Percentiles rank a stretch among this genome's conserved stretches.
Evolutionary conservation across 2,888 invertebrate species (phyloP).

Genomic region (Cryptus viduatorius): DNA sequence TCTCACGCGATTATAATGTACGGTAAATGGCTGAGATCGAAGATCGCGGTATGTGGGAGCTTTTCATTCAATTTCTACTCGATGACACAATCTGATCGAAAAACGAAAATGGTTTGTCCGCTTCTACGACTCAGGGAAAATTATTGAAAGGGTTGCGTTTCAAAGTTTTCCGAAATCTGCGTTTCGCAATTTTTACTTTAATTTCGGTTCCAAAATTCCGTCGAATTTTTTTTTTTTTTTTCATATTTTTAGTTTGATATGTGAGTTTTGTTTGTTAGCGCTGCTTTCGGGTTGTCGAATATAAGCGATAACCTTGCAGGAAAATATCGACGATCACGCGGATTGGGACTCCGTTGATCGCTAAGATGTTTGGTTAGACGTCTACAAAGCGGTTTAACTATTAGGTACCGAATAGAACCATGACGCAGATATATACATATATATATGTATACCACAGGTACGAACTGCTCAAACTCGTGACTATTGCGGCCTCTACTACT

Average conservation of each 20-base stretch:
- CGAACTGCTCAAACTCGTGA: conserved; percentile 52
- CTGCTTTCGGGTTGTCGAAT: too few relatives aligned
- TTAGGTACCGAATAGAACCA: conserved; percentile 31
- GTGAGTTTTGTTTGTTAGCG: too few relatives aligned
- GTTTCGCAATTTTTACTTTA: background rate
- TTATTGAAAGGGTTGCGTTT: background rate
- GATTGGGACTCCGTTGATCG: background rate
- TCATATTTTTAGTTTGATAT: too few relatives aligned
- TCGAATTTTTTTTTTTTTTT: too few relatives aligned
- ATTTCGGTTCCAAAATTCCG: too few relatives aligned
- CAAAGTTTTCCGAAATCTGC: background rate
- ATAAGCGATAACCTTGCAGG: too few relatives aligned
- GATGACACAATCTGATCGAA: background rate
- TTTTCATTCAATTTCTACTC: background rate
- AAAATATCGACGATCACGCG: too few relatives aligned
- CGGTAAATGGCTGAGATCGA: conserved; percentile 21
- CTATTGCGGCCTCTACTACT: conserved; percentile 60
- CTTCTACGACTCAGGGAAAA: background rate
- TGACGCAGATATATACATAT: conserved; percentile 13
- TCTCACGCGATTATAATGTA: conserved; percentile 62
- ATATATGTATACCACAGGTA: background rate
- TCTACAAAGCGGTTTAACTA: conserved; percentile 8
- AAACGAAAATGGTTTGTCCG: background rate
- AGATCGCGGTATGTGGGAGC: background rate
- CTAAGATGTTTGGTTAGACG: conserved; percentile 14